These are phyloP conservation scores for Crioceris asparagi DNA, from an alignment of 2,888 invertebrate genomes.

Conservation along the genomic window DNA sequence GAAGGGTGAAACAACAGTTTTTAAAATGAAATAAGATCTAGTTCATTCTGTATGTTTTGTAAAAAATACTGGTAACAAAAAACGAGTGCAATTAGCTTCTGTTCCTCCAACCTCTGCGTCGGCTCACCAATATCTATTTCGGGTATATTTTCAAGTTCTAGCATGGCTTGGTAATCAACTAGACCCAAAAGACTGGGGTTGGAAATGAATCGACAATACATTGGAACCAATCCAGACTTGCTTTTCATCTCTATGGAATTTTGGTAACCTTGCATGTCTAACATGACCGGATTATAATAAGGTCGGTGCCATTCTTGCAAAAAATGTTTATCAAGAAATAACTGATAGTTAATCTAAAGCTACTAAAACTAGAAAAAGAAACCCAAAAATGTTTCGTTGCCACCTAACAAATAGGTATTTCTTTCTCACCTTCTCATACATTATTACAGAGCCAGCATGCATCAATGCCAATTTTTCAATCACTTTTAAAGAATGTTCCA, in stretches of 20 bases:
- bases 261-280: too few species aligned
- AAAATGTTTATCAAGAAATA: too few species aligned
- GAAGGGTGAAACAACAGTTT: too few species aligned
- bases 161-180: constrained; percentile 16
- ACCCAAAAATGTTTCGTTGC: too few species aligned
- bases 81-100: constrained; percentile 18
- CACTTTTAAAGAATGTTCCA: constrained; percentile 41
- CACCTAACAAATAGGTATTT: too few species aligned
- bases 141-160: constrained; percentile 19
- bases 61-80: constrained; percentile 7
- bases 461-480: constrained; percentile 43
- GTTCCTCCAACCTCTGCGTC: constrained; percentile 18
- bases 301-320: too few species aligned
- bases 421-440: constrained; percentile 44
- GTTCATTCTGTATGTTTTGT: not conserved
- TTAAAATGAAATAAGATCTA: too few species aligned
- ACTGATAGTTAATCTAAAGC: too few species aligned
- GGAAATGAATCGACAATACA: constrained; percentile 14
- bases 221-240: too few species aligned
- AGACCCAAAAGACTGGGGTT: constrained; percentile 16
- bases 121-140: constrained; percentile 18
- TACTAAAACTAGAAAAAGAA: too few species aligned
- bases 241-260: too few species aligned
- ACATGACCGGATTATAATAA: too few species aligned
- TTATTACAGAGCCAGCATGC: constrained; percentile 45